Evolutionary conservation across 2,797 vertebrate species (phyloP), one percentile per base, ranked within the genome.

Genomic region (Yasuhikotakia modesta): DNA sequence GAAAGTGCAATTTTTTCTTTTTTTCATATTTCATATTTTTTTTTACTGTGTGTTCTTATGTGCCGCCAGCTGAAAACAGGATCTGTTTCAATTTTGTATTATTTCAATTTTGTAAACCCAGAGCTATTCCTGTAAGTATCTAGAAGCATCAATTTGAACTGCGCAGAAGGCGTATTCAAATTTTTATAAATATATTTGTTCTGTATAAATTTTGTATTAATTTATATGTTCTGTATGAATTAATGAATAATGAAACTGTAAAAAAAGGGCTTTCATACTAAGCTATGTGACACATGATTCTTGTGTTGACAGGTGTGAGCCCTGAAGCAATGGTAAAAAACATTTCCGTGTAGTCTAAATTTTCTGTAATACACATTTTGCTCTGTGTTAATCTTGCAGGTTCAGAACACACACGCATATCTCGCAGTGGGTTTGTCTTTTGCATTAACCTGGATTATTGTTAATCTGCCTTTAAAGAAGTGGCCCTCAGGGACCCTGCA

Each of bases 391-490:
- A 50, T 61, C 5, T 21, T 39, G 16, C 22, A 24, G 55, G 55
- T 61, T 50, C n/a, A 69, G 10, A 60, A 39, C 71, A 46, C 75
- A 13, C 73, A 71, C 43, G 13, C 43, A 69, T 5, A 70, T 70
- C 43, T 70, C 57, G 2, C 35, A 76, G 58, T 50, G 66, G 74
- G 76, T 66, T 78, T 75, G 69, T 46, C 73, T 73, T 39, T 27
- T 78, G 79, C 73, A 69, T 86, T 84, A 83, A 81, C 64, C 72
- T 80, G 78, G 83, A 82, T 87, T 85, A 84, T 82, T 81, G 70
- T 80, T 87, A 85, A 86, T 86, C 77, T 86, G 74, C 71, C 32
- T 82, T 70, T 82, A 78, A 78, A 85, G 66, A 73, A 61, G 43
- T 70, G 73, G 58, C 22, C 81, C 55, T 73, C 16, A 24, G 76